A percentile compares a stretch with the other conserved stretches of the same genome.
Conservation (phyloP, 2,888 invertebrate species). For the Dryomyza anilis region DNA sequence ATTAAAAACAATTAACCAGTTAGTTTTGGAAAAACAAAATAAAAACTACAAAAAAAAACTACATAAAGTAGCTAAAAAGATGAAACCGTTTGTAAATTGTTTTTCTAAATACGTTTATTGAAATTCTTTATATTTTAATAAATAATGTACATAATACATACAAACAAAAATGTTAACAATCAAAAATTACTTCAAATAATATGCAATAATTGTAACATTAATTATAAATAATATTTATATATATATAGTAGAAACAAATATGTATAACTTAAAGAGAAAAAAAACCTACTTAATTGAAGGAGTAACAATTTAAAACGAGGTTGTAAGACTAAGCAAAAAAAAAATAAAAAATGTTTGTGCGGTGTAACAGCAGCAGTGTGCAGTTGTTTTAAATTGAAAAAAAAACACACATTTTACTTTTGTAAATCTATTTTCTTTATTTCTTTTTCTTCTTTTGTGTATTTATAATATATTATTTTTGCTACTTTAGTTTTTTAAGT, state of each 20-base stretch:
- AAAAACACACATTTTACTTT: neutral
- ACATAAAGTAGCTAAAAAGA: too few species aligned
- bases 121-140: too few species aligned
- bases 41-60: neutral
- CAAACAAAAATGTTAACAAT: constrained; percentile 6
- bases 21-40: neutral
- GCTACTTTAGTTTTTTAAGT: constrained; percentile 5
- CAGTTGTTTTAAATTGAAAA: neutral
- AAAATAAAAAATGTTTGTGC: neutral
- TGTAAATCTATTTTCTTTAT: neutral
- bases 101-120: too few species aligned
- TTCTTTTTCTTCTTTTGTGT: neutral
- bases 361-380: neutral
- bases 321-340: constrained; percentile 28
- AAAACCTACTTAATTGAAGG: too few species aligned
- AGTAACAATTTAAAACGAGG: too few species aligned
- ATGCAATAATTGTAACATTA: constrained; percentile 17
- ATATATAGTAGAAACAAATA: constrained; percentile 19
- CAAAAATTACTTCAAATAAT: constrained; percentile 12
- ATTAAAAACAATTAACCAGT: neutral
- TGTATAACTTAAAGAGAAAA: constrained; percentile 17
- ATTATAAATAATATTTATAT: neutral
- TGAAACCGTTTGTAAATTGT: too few species aligned
- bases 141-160: too few species aligned
- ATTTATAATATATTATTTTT: constrained; percentile 3